phyloP scores from a whole-genome alignment of 2,113 vertebrate genomes.

The Entelurus aequoreus region DNA sequence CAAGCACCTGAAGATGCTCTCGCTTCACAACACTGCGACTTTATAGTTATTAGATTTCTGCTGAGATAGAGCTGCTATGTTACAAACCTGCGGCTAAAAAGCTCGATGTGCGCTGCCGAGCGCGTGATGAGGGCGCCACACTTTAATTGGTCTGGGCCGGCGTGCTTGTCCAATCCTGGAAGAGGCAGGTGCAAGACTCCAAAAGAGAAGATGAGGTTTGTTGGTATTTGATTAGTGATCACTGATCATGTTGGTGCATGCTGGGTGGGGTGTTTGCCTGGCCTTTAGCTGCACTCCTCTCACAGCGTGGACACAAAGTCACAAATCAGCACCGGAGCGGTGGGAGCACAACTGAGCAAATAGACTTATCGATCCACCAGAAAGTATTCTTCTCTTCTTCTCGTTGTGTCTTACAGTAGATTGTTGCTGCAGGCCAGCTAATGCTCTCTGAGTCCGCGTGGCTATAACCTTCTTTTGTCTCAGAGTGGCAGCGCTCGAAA shows the following conservation, averaged over 20 bases:
- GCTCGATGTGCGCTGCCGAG: conserved; percentile 5
- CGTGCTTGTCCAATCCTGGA: background rate
- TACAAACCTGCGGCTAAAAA: conserved; percentile 14
- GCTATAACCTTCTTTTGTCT: conserved; percentile 24
- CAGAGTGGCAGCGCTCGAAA: conserved; percentile 39
- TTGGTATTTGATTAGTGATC: conserved; percentile 27
- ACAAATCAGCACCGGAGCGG: conserved; percentile 23
- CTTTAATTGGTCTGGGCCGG: conserved; percentile 51
- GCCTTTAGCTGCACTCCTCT: conserved; percentile 16
- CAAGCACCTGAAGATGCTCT: background rate
- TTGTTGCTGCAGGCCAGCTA: conserved; percentile 27
- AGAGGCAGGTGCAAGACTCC: conserved; percentile 13
- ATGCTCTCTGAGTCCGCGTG: too few species aligned
- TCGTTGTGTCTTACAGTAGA: conserved; percentile 37
- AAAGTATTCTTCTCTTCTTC: conserved; percentile 8
- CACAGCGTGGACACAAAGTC: too few species aligned
- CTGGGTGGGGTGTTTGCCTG: background rate
- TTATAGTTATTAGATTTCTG: conserved; percentile 35
- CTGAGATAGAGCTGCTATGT: conserved; percentile 31
- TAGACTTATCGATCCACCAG: conserved; percentile 61
- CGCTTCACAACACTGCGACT: background rate
- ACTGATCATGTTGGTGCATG: background rate
- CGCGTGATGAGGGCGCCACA: conserved; percentile 30
- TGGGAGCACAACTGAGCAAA: conserved; percentile 37
- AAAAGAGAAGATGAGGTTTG: background rate